A percentile compares a stretch with the other conserved stretches of the same genome.
phyloP scores from a whole-genome alignment of 64 coral and sea anemone species.

The Pocillopora damicornis region DNA sequence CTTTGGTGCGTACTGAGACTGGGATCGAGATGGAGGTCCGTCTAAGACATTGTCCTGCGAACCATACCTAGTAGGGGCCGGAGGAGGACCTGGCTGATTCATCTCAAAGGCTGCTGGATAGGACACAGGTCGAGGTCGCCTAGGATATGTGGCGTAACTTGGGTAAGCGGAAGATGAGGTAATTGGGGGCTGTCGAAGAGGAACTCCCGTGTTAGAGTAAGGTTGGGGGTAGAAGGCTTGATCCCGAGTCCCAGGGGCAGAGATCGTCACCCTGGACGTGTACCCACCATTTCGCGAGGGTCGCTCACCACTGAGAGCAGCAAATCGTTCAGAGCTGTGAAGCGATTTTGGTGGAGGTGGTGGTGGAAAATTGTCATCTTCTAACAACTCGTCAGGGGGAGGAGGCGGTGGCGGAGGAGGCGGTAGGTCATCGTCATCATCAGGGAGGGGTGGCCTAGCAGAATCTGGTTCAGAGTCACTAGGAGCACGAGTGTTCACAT shows the following conservation, averaged over 20 bases:
- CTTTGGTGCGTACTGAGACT: constrained; percentile 33
- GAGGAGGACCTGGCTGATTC: constrained; percentile 16
- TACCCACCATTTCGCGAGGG: constrained; percentile 39
- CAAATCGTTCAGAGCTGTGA: constrained; percentile 12
- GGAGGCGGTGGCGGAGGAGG: constrained; percentile 74
- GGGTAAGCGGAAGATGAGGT: constrained; percentile 36
- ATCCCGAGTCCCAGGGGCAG: neutral
- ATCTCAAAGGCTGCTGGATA: constrained; percentile 53
- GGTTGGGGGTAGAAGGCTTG: neutral
- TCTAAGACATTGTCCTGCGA: constrained; percentile 46
- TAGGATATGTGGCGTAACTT: constrained; percentile 45
- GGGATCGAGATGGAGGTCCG: constrained; percentile 18
- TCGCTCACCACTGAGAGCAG: constrained; percentile 29
- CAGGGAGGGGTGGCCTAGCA: constrained; percentile 30
- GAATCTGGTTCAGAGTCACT: constrained; percentile 47
- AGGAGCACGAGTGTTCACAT: constrained; percentile 72
- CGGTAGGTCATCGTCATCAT: constrained; percentile 56
- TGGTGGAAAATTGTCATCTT: constrained; percentile 53
- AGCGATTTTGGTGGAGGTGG: constrained; percentile 57
- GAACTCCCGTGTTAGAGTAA: constrained; percentile 28
- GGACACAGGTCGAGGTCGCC: constrained; percentile 45
- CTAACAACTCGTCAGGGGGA: constrained; percentile 46
- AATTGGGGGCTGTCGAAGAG: constrained; percentile 28
- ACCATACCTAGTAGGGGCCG: constrained; percentile 22
- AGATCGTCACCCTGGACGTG: constrained; percentile 7